Evolutionary conservation across 2,888 invertebrate species (phyloP).

Genomic region (Chymomyza amoena): DNA sequence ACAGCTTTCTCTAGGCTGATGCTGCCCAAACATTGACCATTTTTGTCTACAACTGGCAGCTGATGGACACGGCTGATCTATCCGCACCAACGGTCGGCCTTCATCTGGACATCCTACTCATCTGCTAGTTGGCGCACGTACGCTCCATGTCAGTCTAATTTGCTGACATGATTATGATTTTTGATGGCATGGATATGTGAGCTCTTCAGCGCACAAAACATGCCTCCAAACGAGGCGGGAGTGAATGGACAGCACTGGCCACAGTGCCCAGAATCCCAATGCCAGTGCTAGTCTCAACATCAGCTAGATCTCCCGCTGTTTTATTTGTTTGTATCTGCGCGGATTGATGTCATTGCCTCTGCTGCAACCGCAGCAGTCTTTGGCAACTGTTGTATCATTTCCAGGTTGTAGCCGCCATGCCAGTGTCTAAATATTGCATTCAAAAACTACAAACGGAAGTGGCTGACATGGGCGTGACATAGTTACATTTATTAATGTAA

Average conservation of each 20-base stretch:
- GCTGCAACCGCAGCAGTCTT: conserved; percentile 12
- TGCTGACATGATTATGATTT: conserved; percentile 73
- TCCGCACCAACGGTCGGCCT: conserved; percentile 33
- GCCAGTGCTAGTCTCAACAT: not conserved
- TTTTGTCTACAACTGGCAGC: conserved; percentile 22
- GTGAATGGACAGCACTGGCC: conserved; percentile 40
- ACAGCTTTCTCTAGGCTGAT: conserved; percentile 44
- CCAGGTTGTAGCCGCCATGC: conserved; percentile 4
- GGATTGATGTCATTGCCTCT: conserved; percentile 41
- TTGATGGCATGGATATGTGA: conserved; percentile 23
- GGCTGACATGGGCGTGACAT: conserved; percentile 66
- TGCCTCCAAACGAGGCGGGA: conserved; percentile 48
- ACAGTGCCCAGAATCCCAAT: not conserved
- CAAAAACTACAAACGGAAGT: conserved; percentile 51
- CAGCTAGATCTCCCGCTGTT: conserved; percentile 49
- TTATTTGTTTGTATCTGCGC: conserved; percentile 45
- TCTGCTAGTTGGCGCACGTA: conserved; percentile 69
- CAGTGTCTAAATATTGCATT: conserved; percentile 22
- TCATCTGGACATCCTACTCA: conserved; percentile 61
- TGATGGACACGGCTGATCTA: conserved; percentile 41
- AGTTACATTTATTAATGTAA: conserved; percentile 71
- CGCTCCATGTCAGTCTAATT: conserved; percentile 70
- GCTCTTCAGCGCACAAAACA: conserved; percentile 1
- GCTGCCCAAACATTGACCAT: conserved; percentile 34
- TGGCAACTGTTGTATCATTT: conserved; percentile 41